phyloP scores from a whole-genome alignment of 2,797 vertebrate genomes.

The Lepilemur septentrionalis region DNA sequence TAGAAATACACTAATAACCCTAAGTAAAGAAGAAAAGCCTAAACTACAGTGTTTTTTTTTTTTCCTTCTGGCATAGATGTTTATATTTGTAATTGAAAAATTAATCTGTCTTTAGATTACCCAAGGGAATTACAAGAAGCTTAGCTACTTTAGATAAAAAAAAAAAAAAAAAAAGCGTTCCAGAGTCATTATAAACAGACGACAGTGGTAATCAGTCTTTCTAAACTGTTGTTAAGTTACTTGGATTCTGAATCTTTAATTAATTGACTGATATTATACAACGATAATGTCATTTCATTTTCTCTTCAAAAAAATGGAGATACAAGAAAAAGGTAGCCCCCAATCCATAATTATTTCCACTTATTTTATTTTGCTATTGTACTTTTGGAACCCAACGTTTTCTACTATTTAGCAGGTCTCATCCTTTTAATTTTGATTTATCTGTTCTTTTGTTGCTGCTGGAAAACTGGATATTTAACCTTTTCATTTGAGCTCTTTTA shows the following conservation, averaged over 20 bases:
- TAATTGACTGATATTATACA: constrained; percentile 58
- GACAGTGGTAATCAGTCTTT: constrained; percentile 71
- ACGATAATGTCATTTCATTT: constrained; percentile 9
- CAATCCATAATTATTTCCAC: constrained; percentile 26
- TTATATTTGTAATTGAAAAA: constrained; percentile 82
- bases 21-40: constrained; percentile 52
- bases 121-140: constrained; percentile 60
- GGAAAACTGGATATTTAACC: background rate
- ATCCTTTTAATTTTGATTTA: background rate
- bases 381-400: background rate
- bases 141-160: constrained; percentile 61
- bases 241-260: constrained; percentile 73
- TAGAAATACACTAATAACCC: constrained; percentile 5
- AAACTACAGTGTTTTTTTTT: constrained; percentile 59
- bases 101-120: constrained; percentile 78
- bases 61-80: constrained; percentile 70
- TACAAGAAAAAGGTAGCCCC: constrained; percentile 41
- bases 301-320: constrained; percentile 57
- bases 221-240: constrained; percentile 73
- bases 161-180: constrained; percentile 62
- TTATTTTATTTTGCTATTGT: constrained; percentile 52
- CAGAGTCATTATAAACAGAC: constrained; percentile 71
- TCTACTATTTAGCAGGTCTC: background rate
- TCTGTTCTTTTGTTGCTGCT: background rate
- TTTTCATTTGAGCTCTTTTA: background rate